Conservation (phyloP, 2,113 vertebrate genomes). For the Amphiprion ocellaris region DNA sequence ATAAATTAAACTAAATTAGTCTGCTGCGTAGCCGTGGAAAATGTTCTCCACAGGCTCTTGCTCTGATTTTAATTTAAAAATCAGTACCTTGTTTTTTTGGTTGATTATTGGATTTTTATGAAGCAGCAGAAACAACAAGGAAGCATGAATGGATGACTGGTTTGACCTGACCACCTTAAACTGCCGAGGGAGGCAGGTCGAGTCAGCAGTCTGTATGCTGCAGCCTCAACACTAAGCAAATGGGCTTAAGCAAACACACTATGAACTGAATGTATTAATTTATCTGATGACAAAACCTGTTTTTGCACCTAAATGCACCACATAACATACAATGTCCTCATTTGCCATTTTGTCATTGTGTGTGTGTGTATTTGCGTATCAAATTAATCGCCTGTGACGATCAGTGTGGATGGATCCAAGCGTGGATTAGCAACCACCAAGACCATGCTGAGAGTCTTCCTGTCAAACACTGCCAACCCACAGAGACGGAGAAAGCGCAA, state of each 20-base stretch:
- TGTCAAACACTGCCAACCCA: conserved; percentile 60
- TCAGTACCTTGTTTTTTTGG: background rate
- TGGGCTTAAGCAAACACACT: background rate
- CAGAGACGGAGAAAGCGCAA: conserved; percentile 52
- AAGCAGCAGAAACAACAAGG: too few species aligned
- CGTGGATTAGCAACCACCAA: conserved; percentile 62
- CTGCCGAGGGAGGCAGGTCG: too few species aligned
- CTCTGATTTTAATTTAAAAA: background rate
- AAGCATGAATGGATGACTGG: too few species aligned
- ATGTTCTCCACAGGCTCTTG: too few species aligned
- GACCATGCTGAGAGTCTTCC: conserved; percentile 68
- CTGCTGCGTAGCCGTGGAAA: background rate
- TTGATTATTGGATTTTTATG: background rate
- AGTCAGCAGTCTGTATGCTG: background rate
- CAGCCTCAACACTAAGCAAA: background rate
- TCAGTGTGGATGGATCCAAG: conserved; percentile 51
- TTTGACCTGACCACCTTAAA: too few species aligned
- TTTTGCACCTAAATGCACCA: background rate
- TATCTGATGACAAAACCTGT: background rate
- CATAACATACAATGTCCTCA: background rate
- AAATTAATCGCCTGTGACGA: conserved; percentile 37
- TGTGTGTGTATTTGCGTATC: conserved; percentile 14
- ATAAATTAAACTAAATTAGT: background rate
- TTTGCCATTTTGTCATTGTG: conserved; percentile 1
- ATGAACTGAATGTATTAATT: background rate